Evolutionary conservation across 2,888 invertebrate genomes (phyloP).

Genomic region (Entomobrya multifasciata): DNA sequence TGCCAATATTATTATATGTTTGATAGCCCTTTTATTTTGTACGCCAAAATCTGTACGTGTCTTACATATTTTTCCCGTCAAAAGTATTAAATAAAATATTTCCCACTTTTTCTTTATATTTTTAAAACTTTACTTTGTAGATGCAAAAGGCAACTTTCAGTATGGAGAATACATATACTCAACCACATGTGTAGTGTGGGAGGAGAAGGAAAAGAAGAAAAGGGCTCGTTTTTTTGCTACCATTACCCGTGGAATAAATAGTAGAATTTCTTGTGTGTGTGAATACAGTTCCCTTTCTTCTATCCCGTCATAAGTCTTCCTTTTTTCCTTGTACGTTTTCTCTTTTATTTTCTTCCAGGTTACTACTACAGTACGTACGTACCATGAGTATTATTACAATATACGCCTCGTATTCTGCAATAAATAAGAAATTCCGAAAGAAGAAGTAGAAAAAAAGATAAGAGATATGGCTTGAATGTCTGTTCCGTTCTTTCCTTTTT

Average conservation of each 20-base stretch:
- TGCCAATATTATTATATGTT: background rate
- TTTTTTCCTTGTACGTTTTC: background rate
- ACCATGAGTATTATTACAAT: background rate
- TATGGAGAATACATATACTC: no score
- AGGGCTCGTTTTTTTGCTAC: background rate
- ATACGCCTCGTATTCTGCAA: slow-evolving; percentile 9
- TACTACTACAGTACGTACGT: background rate
- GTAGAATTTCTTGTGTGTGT: background rate
- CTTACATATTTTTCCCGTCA: slow-evolving; percentile 49
- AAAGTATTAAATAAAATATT: slow-evolving; percentile 62
- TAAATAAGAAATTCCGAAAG: slow-evolving; percentile 32
- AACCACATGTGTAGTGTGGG: background rate
- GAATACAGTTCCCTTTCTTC: background rate
- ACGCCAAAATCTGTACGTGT: slow-evolving; percentile 32
- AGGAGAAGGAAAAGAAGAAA: slow-evolving; percentile 9
- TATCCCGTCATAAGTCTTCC: slow-evolving; percentile 7
- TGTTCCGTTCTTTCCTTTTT: background rate
- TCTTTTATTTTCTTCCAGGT: background rate
- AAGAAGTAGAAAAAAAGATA: slow-evolving; percentile 9
- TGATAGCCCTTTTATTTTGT: background rate
- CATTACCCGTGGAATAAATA: no score
- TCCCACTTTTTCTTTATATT: slow-evolving; percentile 1
- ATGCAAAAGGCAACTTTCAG: background rate
- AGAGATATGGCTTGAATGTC: background rate
- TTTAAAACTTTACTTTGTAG: background rate